These are phyloP conservation scores for Oeneis ivallda DNA, from an alignment of 2,888 invertebrate species.

Conservation along the genomic window DNA sequence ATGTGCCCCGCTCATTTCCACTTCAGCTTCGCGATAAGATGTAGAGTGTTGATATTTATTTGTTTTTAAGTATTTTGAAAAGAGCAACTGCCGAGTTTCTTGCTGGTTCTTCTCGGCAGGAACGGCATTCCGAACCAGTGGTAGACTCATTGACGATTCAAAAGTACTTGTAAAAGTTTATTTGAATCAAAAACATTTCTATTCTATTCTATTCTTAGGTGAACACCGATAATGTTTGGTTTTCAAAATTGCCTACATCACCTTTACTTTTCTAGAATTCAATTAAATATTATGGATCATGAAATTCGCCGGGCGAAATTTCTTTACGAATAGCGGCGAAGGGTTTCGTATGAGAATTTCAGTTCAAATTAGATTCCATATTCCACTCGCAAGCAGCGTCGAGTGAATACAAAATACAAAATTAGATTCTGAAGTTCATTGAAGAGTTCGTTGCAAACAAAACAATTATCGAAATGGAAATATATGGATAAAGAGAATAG, in stretches of 20 bases:
- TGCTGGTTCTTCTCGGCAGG: too few relatives aligned
- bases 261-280: background rate
- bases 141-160: too few relatives aligned
- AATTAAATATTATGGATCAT: background rate
- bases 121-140: too few relatives aligned
- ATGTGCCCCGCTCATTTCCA: too few relatives aligned
- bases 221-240: background rate
- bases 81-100: too few relatives aligned
- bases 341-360: conserved; percentile 13
- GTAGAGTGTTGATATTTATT: too few relatives aligned
- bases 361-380: conserved; percentile 27
- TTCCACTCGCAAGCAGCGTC: conserved; percentile 23
- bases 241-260: background rate
- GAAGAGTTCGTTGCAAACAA: conserved; percentile 9
- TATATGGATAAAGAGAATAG: background rate
- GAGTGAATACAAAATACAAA: conserved; percentile 22
- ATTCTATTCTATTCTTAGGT: too few relatives aligned
- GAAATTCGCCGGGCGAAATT: background rate
- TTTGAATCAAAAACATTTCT: too few relatives aligned
- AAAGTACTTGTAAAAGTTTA: too few relatives aligned
- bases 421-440: conserved; percentile 24
- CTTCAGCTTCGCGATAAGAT: too few relatives aligned
- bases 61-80: too few relatives aligned
- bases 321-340: conserved; percentile 15
- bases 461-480: conserved; percentile 6